Conservation (phyloP, 2,888 invertebrate species). For the Hydraecia micacea region DNA sequence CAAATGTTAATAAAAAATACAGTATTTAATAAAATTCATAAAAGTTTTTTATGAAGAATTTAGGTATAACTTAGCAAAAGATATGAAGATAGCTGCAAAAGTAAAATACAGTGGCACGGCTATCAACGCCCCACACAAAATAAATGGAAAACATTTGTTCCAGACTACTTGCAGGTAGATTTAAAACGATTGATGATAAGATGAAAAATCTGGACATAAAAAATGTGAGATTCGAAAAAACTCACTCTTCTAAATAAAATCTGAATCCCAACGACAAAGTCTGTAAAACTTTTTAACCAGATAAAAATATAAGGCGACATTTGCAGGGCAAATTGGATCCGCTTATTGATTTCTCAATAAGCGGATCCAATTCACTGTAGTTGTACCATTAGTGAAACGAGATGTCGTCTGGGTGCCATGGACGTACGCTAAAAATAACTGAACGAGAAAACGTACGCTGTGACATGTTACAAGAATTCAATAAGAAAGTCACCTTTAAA, state of each 20-base stretch:
- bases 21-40: too few species aligned
- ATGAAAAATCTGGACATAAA: neutral
- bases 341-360: constrained; percentile 74
- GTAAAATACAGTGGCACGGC: too few species aligned
- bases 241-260: neutral
- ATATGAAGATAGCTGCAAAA: too few species aligned
- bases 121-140: too few species aligned
- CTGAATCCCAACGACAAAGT: neutral
- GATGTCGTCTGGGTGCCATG: constrained; percentile 64
- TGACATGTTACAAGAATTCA: constrained; percentile 35
- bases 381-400: constrained; percentile 76
- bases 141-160: too few species aligned
- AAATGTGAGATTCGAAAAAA: neutral
- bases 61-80: too few species aligned
- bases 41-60: too few species aligned
- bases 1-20: too few species aligned
- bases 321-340: constrained; percentile 65
- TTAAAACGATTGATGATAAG: neutral
- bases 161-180: neutral
- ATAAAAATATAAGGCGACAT: constrained; percentile 40
- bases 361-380: constrained; percentile 68
- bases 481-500: constrained; percentile 15
- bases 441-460: constrained; percentile 43
- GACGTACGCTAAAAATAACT: constrained; percentile 55
- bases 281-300: constrained; percentile 17